A percentile compares a stretch with the other conserved stretches of the same genome.
These are phyloP conservation scores for Seriola dumerili DNA, from an alignment of 2,113 vertebrate genomes.

Conservation along the genomic window DNA sequence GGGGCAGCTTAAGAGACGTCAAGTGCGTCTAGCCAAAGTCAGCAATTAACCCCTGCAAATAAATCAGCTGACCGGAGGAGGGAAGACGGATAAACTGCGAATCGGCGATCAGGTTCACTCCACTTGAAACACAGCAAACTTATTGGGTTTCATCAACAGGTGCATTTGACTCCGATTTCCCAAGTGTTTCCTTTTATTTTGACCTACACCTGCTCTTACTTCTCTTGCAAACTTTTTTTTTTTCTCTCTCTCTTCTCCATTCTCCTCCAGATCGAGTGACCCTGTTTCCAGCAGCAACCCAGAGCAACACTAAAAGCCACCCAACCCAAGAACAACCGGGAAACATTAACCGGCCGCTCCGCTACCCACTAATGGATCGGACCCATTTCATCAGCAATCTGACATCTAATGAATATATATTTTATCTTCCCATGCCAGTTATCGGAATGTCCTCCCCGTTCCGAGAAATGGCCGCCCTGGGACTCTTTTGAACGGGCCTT, in stretches of 20 bases:
- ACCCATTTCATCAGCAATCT: constrained; percentile 90
- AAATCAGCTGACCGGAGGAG: constrained; percentile 69
- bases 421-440: constrained; percentile 89
- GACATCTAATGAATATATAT: constrained; percentile 92
- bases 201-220: constrained; percentile 70
- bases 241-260: constrained; percentile 3
- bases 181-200: constrained; percentile 60
- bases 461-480: constrained; percentile 88
- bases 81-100: constrained; percentile 51
- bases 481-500: constrained; percentile 85
- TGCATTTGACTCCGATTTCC: constrained; percentile 69
- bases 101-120: constrained; percentile 60
- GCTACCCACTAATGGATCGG: constrained; percentile 88
- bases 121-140: constrained; percentile 46
- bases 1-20: constrained; percentile 39
- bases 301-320: constrained; percentile 83
- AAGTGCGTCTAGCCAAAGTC: constrained; percentile 45
- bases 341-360: constrained; percentile 85
- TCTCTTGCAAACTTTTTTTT: constrained; percentile 51
- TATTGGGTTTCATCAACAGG: constrained; percentile 76
- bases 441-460: constrained; percentile 88
- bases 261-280: constrained; percentile 67
- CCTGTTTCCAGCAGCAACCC: constrained; percentile 76
- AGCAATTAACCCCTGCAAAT: constrained; percentile 61
- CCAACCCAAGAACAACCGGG: constrained; percentile 84